Percentiles rank a stretch among this genome's conserved stretches.
Evolutionary conservation across 2,113 vertebrate genomes (phyloP).

Genomic region (Corydoras maculifer): DNA sequence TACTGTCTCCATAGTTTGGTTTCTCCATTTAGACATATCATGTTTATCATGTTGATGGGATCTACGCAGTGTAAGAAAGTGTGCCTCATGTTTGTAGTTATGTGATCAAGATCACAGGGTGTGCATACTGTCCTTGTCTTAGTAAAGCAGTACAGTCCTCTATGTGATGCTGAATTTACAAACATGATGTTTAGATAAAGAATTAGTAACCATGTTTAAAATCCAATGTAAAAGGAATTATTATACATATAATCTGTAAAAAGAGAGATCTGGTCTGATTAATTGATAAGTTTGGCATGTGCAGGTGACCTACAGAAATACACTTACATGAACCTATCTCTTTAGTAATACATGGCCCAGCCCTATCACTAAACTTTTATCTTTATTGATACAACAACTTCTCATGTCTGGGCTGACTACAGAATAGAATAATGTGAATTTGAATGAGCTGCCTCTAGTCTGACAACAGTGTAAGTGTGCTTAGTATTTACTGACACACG

Average conservation of each 20-base stretch:
- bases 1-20: conserved; percentile 15
- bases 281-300: conserved; percentile 25
- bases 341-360: conserved; percentile 14
- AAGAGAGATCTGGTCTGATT: not conserved
- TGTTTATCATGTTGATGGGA: conserved; percentile 22
- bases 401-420: conserved; percentile 14
- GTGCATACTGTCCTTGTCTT: not conserved
- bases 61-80: conserved; percentile 15
- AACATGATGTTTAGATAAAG: too few species aligned
- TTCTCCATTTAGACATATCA: conserved; percentile 30
- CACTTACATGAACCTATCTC: conserved; percentile 3
- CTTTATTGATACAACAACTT: conserved; percentile 41
- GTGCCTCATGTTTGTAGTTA: not conserved
- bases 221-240: too few species aligned
- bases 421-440: conserved; percentile 25
- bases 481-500: conserved; percentile 46
- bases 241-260: too few species aligned
- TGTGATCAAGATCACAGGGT: conserved; percentile 8
- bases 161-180: too few species aligned
- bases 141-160: not conserved
- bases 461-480: conserved; percentile 48
- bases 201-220: too few species aligned
- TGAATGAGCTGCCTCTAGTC: conserved; percentile 29
- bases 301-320: conserved; percentile 12
- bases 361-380: conserved; percentile 30